Evolutionary conservation across 2,113 vertebrate species (phyloP), one percentile per base, ranked within the genome.

Genomic region (Malurus alboscapulatus): DNA sequence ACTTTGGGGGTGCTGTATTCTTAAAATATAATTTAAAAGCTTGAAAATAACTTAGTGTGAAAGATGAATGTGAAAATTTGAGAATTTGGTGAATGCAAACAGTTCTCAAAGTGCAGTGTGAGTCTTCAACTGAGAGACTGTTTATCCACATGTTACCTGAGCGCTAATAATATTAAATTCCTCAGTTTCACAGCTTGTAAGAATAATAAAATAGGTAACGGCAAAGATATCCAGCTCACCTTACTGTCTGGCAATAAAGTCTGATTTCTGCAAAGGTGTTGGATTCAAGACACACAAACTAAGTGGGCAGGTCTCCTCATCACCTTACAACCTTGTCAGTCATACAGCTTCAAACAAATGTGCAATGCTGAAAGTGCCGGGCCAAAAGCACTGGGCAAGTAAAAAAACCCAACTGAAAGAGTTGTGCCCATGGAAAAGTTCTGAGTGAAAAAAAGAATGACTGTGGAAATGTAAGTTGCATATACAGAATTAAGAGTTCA

Each of bases 91-190:
- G 55, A 55, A 69, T 55, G 40, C 22, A 61, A 30, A 45, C 17
- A 13, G 22, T 71, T 91, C 30, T 71, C 26, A 25, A 61, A 57
- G 27, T 44, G 53, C 18, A 40, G 2, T 34, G 8, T 34, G n/a
- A 36, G 26, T 53, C 38, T 50, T 63, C 32, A 30, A 1, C 1
- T 87, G 65, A 32, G 42, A 61, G 32, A 40, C n/a, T 88, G 6
- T 48, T 69, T 71, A 44, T 53, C 45, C 15, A 29, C 2, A 1
- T 3, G 1, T 53, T 76, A 16, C 8, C 17, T 0, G 2, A 42
- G 10, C 25, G 27, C 34, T 30, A 24, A 71, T 24, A 2, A 13
- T 19, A 30, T 54, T 40, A 10, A 40, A 57, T 51, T 58, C 24
- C 9, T 14, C 40, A 63, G 5, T 25, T 71, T 81, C 44, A 54